Evolutionary conservation across 1,140 invertebrate genomes (phyloP).

Genomic region (Gonioctena quinquepunctata): DNA sequence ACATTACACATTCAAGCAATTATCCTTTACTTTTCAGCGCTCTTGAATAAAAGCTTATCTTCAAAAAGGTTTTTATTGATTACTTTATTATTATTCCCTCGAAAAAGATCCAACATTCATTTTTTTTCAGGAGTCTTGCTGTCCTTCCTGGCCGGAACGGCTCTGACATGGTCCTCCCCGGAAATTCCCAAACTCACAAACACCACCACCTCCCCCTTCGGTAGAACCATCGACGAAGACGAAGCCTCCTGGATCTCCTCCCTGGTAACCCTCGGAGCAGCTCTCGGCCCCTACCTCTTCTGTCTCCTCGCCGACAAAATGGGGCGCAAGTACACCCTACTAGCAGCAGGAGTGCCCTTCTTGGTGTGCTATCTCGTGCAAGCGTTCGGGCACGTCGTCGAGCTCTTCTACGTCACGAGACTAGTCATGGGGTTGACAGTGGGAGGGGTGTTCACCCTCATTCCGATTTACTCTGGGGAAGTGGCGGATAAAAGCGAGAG

Average conservation of each 20-base stretch:
- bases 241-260: slow-evolving; percentile 58
- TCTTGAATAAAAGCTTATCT: too few species aligned
- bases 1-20: too few species aligned
- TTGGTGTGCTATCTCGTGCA: slow-evolving; percentile 55
- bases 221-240: slow-evolving; percentile 22
- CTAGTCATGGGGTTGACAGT: slow-evolving; percentile 65
- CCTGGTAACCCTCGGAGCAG: slow-evolving; percentile 77
- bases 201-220: slow-evolving; percentile 41
- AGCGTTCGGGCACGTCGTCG: slow-evolving; percentile 48
- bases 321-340: slow-evolving; percentile 55
- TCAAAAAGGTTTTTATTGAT: too few species aligned
- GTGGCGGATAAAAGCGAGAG: slow-evolving; percentile 51
- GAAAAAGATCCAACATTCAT: too few species aligned
- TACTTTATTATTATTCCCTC: too few species aligned
- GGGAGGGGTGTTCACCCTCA: slow-evolving; percentile 57
- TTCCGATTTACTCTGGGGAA: slow-evolving; percentile 60
- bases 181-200: slow-evolving; percentile 32
- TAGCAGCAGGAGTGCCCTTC: slow-evolving; percentile 61
- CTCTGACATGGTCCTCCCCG: slow-evolving; percentile 44
- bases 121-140: slow-evolving; percentile 34
- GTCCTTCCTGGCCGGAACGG: slow-evolving; percentile 32
- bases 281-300: slow-evolving; percentile 53
- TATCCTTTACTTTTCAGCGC: too few species aligned
- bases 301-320: slow-evolving; percentile 53
- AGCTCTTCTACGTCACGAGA: slow-evolving; percentile 47